Conservation (phyloP, 2,888 invertebrate species). For the Anagyrus pseudococci region DNA sequence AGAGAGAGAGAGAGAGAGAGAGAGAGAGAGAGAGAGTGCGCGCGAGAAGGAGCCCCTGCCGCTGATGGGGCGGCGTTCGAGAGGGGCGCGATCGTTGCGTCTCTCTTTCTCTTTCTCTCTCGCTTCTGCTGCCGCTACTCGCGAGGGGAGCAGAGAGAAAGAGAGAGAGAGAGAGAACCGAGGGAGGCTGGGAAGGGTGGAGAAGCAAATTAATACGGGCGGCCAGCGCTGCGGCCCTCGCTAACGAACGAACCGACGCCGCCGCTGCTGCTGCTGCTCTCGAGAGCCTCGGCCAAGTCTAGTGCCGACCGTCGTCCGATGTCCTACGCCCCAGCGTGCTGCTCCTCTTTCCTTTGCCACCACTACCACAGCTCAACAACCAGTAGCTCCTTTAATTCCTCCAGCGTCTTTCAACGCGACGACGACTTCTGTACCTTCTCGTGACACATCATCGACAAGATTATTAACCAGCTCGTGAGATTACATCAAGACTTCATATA, state of each 20-base stretch:
- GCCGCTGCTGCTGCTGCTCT: slow-evolving; percentile 48
- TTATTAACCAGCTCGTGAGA: too few species aligned
- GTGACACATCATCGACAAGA: too few species aligned
- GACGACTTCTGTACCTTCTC: too few species aligned
- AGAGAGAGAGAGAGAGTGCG: slow-evolving; percentile 17
- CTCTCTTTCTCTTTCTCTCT: slow-evolving; percentile 27
- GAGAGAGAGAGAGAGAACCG: slow-evolving; percentile 10
- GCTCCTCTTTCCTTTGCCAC: background rate
- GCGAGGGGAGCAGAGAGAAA: slow-evolving; percentile 19
- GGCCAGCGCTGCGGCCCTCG: slow-evolving; percentile 58
- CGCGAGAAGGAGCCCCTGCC: slow-evolving; percentile 19
- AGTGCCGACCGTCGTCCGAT: slow-evolving; percentile 56
- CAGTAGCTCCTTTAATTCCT: too few species aligned
- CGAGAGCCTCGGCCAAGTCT: slow-evolving; percentile 29
- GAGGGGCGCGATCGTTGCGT: too few species aligned
- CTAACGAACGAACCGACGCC: slow-evolving; percentile 60
- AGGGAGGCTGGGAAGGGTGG: slow-evolving; percentile 47
- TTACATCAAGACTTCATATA: too few species aligned
- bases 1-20: slow-evolving; percentile 14
- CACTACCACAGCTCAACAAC: too few species aligned
- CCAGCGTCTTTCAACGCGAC: too few species aligned
- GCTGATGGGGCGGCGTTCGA: slow-evolving; percentile 30
- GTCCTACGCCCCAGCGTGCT: slow-evolving; percentile 39
- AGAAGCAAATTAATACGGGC: slow-evolving; percentile 61
- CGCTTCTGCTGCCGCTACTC: background rate